Evolutionary conservation across 2,113 vertebrate species (phyloP), one percentile per base, ranked within the genome.

Genomic region (Microtus pennsylvanicus): DNA sequence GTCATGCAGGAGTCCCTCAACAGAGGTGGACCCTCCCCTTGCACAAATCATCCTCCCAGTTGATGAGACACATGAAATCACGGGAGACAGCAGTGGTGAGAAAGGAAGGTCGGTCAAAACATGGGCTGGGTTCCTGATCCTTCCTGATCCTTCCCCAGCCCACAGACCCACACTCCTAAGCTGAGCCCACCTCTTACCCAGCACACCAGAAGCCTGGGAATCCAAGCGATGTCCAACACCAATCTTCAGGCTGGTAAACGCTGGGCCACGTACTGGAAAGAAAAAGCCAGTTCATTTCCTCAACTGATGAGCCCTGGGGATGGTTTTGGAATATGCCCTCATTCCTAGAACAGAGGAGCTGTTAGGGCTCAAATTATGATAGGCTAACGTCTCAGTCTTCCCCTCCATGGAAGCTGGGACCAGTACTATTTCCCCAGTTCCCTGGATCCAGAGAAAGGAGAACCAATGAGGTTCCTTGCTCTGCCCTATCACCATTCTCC

Each of bases 141-240:
- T 89, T 45, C 55, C n/a, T 12, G 16, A 52, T 86, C 35, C 35
- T 94, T 80, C 65, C 50, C 38, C 30, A 30, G 58, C 12, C 58
- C 38, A 63, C n/a, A 85, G 81, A 8, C 26, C 24, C n/a, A 45
- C 1, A 95, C 13, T 38, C 42, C 69, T 7, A 78, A 52, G 45
- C 22, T 90, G 16, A 47, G 38, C 12, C 35, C 47, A 55, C n/a
- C 21, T 97, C 99, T 87, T 97, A 99, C 99, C 99, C 0, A 99
- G 98, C 69, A 99, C 99, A 42, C 99, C 99, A 7, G 99, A 99
- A 0, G 99, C 98, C 42, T 97, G 98, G 21, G 61, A 69, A 96
- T 99, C 99, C 98, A 99, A 98, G 35, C 97, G 99, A 97, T 99
- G 99, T 45, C 99, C 99, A 0, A 99, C 98, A 72, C 99, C 99